Base-by-base conservation (phyloP, 2,797 vertebrate genomes). In the Podarcis lilfordi region DNA sequence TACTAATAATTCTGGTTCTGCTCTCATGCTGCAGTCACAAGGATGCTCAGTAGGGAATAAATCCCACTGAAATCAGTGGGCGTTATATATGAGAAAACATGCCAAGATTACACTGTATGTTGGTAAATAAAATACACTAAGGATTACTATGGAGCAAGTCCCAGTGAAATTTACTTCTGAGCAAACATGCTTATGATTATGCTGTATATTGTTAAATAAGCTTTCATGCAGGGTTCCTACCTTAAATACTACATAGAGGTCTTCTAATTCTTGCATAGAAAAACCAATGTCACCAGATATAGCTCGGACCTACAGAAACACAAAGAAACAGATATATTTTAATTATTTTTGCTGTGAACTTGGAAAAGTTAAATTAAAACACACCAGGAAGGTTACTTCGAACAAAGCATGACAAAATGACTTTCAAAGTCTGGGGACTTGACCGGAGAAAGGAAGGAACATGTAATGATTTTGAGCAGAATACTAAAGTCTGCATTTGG, bases 161-260 rank as follows among this genome's bases (percentile, higher is more conserved):
- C 59, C 59, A 61, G 5, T 61, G 59, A 61, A 61, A 61, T 61
- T 61, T 61, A 61, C 59, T 61, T 61, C 17, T 23, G 21, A 61
- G 59, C 59, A 61, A 61, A 61, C 59, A 61, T 61, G 59, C 19
- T 61, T 61, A 72, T 15, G 69, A 72, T n/a, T 72, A 72, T 10
- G 10, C n/a, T 72, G 13, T 35, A 40, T 40, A 21, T 74, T 19
- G 15, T 40, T 40, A 76, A 76, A 25, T 43, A 23, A 43, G 40
- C 11, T 66, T 64, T 88, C 72, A 1, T 55, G 66, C 59, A n/a
- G 35, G n/a, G 23, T 88, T 93, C 94, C 96, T 92, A 99, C 99
- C 98, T 99, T 99, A 95, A 99, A 99, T 89, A 99, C 97, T 92
- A 98, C 97, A 94, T 98, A 99, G 1, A 99, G 97, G 61, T 99